phyloP scores from a whole-genome alignment of 2,797 vertebrate species.

The Odontamblyopus rebecca region DNA sequence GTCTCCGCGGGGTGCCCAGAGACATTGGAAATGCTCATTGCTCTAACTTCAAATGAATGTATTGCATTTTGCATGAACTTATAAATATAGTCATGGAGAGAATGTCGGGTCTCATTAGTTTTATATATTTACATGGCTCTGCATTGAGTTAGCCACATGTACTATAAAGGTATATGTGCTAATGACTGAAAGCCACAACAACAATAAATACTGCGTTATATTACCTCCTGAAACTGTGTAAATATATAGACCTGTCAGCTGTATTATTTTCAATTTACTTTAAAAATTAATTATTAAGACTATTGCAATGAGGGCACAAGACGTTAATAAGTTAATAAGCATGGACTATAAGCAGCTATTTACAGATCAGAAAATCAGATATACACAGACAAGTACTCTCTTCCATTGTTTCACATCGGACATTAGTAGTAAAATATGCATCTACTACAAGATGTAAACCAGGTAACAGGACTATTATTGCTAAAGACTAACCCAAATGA shows the following conservation, averaged over 20 bases:
- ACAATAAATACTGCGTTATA: background rate
- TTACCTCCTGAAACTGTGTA: background rate
- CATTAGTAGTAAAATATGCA: too few relatives aligned
- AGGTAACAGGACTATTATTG: too few relatives aligned
- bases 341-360: too few relatives aligned
- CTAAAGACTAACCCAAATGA: background rate
- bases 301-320: background rate
- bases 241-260: background rate
- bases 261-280: background rate
- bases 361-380: too few relatives aligned
- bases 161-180: slow-evolving; percentile 22
- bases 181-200: slow-evolving; percentile 16
- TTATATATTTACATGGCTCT: slow-evolving; percentile 47
- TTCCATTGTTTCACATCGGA: too few relatives aligned
- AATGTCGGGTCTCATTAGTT: slow-evolving; percentile 61
- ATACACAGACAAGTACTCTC: too few relatives aligned
- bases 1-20: slow-evolving; percentile 61
- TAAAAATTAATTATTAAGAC: background rate
- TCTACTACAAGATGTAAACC: too few relatives aligned
- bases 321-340: too few relatives aligned
- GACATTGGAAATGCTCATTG: slow-evolving; percentile 66
- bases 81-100: slow-evolving; percentile 63
- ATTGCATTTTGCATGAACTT: slow-evolving; percentile 70
- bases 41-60: slow-evolving; percentile 67
- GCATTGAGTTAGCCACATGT: slow-evolving; percentile 21